Evolutionary conservation across 2,113 vertebrate genomes (phyloP), one percentile per base, ranked within the genome.

Genomic region (Oenanthe oenanthe): DNA sequence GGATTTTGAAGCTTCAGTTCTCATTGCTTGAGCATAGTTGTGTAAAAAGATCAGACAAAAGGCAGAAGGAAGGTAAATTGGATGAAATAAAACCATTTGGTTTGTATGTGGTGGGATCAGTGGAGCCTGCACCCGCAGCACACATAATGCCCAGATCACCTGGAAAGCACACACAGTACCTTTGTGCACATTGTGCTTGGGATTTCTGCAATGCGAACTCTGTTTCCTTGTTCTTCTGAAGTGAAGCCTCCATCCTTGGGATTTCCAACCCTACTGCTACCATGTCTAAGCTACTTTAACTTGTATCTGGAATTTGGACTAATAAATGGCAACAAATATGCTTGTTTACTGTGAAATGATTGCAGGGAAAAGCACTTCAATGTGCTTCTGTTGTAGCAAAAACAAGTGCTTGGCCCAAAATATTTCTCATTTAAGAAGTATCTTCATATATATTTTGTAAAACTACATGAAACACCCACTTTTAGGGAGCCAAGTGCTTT

Each of bases 131-230:
- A 34, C 2, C 1, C 36, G 28, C 24, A 14, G 13, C 34, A 19
- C 25, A 17, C 15, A 4, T 32, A 25, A 34, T 12, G 10, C 4
- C 8, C 22, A 50, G 2, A 12, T 45, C 19, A 32, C 9, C 8
- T 51, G 40, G 31, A 38, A 73, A 10, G 19, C 1, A 2, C n/a
- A 26, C 15, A 13, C 16, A 29, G n/a, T 0, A 0, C 36, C 28
- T 1, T 3, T 4, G 13, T 51, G 22, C 53, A 45, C 36, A 16
- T 29, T 2, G 5, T 6, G 0, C 3, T 0, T 28, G 28, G 19
- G 13, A 43, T 50, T 60, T 34, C 56, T 42, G 42, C 47, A 82
- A 2, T 21, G 34, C 68, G 68, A 84, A 8, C 34, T 13, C 12
- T 29, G 10, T 42, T 82, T 72, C n/a, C 31, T 34, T 57, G 17